phyloP scores from a whole-genome alignment of 2,113 vertebrate genomes.

The Corynorhinus townsendii region DNA sequence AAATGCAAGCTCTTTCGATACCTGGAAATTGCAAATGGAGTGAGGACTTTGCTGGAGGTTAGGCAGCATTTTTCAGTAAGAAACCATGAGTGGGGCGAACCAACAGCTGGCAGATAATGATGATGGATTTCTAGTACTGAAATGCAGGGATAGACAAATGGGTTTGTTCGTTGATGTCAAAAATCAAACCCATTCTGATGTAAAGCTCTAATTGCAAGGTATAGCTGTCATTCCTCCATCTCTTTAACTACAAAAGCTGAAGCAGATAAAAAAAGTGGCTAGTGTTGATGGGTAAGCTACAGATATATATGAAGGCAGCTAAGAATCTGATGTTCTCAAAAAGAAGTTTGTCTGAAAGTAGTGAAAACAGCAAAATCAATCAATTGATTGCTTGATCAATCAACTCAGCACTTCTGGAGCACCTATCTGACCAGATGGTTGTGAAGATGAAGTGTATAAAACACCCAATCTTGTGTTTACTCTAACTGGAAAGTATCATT shows the following conservation, averaged over 20 bases:
- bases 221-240: conserved; percentile 39
- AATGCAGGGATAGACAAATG: conserved; percentile 62
- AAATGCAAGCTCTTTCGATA: conserved; percentile 64
- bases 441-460: conserved; percentile 28
- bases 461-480: neutral
- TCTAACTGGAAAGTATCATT: conserved; percentile 29
- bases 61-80: conserved; percentile 69
- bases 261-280: neutral
- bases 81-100: conserved; percentile 60
- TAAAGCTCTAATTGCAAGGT: conserved; percentile 64
- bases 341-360: conserved; percentile 4
- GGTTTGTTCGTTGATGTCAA: conserved; percentile 72
- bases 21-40: conserved; percentile 36
- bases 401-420: neutral
- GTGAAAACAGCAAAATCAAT: conserved; percentile 48
- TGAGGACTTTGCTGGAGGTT: conserved; percentile 57
- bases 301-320: neutral
- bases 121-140: conserved; percentile 73
- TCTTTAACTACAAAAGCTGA: neutral
- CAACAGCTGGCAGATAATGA: conserved; percentile 69
- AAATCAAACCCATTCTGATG: conserved; percentile 67
- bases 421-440: neutral
- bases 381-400: conserved; percentile 29
- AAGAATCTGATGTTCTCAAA: neutral
- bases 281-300: neutral